Base-by-base conservation (phyloP, 2,113 vertebrate genomes). In the Forbesichthys papilliferus region DNA sequence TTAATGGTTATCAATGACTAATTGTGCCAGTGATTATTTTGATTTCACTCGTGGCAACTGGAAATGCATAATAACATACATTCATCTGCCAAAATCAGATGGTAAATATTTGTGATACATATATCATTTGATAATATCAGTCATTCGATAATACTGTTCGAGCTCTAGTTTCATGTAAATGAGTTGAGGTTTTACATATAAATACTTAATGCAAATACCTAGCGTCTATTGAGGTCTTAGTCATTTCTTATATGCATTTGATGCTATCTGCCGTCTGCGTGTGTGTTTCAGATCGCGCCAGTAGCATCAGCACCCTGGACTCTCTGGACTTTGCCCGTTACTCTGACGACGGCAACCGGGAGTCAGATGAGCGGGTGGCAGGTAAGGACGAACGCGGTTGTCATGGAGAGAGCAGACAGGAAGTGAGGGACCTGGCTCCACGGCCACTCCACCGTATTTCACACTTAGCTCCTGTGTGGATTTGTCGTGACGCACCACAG, bases 301-400 rank as follows among this genome's bases (percentile, higher is more conserved):
- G 96, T 86, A 99, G 98, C 91, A 97, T 99, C 91, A 99, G 98
- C 93, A 99, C 98, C 66, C 92, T 99, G 81, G 98, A 99, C 92
- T 99, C 98, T 64, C 90, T 99, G 91, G 98, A 99, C 87, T 99
- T 99, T 87, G 96, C 98, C 74, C 96, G 98, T 79, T 99, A 99
- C 75, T 99, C 98, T 48, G 98, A 99, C 84, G 98, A 99, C 68
- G 98, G 98, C 80, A 99, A 98, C 92, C 92, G 98, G 71, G 98
- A 99, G 86, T 91, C 95, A 0, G 98, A 99, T 0, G 98, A 99
- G 83, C 93, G 94, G 81, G 95, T 99, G 77, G 96, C 97, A 92
- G 98, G 98, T 99, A 94, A 93, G 89, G 82, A 48, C 65, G 79
- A 61, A 42, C 36, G 1, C 36, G 3, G 4, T 42, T 8, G 36